Evolutionary conservation across 2,888 invertebrate genomes (phyloP), one percentile per base, ranked within the genome.

Genomic region (Stenotaenia linearis): DNA sequence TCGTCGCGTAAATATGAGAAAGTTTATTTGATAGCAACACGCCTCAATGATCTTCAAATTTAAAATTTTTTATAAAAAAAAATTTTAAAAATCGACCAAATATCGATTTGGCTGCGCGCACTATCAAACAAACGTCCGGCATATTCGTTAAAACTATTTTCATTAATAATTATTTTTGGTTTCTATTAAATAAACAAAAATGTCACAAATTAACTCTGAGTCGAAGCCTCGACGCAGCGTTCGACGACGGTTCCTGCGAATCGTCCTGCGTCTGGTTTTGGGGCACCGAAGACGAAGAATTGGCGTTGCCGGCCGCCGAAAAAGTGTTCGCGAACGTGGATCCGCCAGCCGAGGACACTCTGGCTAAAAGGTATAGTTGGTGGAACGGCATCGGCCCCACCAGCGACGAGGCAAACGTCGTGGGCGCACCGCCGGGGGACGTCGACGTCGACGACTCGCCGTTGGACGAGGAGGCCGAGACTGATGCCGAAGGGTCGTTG

Each of bases 311-410:
- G 40, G 12, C 12, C 1, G 40, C 23, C 30, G 35, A 35, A 1
- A 76, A 18, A 35, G 76, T 21, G 77, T 40, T 77, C 25, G 18
- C 35, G 37, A 4, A 77, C 76, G 21, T 30, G 18, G 28, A 35
- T 7, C 40, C 74, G 21, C 21, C 28, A 9, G 15, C 21, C n/a
- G 30, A n/a, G n/a, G 45, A 21, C 28, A 37, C 9, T n/a, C 37
- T 69, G 28, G 78, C 50, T 10, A 28, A 45, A 7, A 35, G 79
- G 15, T 5, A 79, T 18, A 12, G 74, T 79, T 50, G 75, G 77
- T 74, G 80, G 45, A 7, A 77, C 78, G 25, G 84, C 83, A 78
- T 84, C 79, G 50, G 77, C 78, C 23, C 79, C 80, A 23, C 80
- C 79, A 78, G 56, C 78, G 37, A 79, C n/a, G 18, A 74, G 56